Base-by-base conservation (phyloP, 2,888 invertebrate species). In the Drosophila merina region DNA sequence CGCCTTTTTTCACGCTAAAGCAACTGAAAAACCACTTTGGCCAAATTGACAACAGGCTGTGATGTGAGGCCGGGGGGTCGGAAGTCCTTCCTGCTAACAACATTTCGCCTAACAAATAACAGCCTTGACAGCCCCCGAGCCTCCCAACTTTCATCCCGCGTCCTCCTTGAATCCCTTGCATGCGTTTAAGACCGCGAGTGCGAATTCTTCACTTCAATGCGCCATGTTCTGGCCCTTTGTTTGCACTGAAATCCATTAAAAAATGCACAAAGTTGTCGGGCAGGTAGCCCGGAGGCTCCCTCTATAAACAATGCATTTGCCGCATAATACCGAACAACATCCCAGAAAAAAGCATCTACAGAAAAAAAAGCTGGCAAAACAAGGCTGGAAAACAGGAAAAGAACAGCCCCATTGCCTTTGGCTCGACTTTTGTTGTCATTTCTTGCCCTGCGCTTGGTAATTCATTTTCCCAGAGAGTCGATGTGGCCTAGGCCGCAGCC, bases 1-100 rank as follows among this genome's bases (percentile, higher is more conserved):
- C 71, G 77, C 75, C 80, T 71, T 87, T 89, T 88, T 89, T 77
- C 81, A 82, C 81, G 89, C 83, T 89, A 89, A 90, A 90, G 89
- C 89, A 90, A 84, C 89, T 90, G 90, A 90, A 90, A 90, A 90
- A 90, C 90, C 90, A 90, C 90, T 90, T 90, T 89, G 89, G 88
- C 89, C 87, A 89, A 90, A 90, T 90, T 90, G 90, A 89, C 89
- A 86, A 89, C 81, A 66, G 69, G 36, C 28, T 42, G 26, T 47
- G 55, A 25, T 36, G 52, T 38, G 58, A 20, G 33, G n/a, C 7
- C 10, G 30, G 14, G 38, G 55, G 73, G 80, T 47, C 67, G 74
- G 79, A 79, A 78, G 64, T 64, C 66, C 54, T 64, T 77, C 84
- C 81, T 74, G 74, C 66, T 83, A 82, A 86, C 81, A 80, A 63